Percentiles rank a stretch among this genome's conserved stretches.
Evolutionary conservation across 1,140 invertebrate species (phyloP).

Genomic region (Cepaea nemoralis): DNA sequence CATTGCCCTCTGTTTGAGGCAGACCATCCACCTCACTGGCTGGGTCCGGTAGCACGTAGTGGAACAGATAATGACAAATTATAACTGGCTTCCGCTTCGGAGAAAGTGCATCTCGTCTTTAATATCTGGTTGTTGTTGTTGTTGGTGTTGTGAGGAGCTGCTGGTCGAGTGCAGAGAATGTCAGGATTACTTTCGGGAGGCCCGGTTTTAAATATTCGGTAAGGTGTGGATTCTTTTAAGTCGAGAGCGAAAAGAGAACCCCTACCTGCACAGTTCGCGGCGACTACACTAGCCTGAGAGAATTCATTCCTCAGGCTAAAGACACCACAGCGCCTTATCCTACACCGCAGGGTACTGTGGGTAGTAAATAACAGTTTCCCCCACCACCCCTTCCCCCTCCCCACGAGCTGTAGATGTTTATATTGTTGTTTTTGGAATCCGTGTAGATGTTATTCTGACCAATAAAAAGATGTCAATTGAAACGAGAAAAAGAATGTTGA

Average conservation of each 20-base stretch:
- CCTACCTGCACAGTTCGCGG: too few species aligned
- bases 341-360: too few species aligned
- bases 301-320: too few species aligned
- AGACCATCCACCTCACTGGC: neutral
- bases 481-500: too few species aligned
- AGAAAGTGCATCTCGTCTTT: neutral
- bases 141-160: neutral
- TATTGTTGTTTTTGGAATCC: too few species aligned
- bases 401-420: too few species aligned
- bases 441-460: too few species aligned
- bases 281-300: neutral
- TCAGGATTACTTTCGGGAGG: neutral
- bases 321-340: too few species aligned
- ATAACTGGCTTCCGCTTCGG: conserved; percentile 3
- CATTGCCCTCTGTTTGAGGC: conserved; percentile 1
- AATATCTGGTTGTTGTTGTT: neutral
- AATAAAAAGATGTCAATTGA: too few species aligned
- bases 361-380: too few species aligned
- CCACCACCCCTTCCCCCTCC: too few species aligned
- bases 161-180: neutral
- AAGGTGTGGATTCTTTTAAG: neutral
- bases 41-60: neutral
- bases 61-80: conserved; percentile 18
- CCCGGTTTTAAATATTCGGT: neutral
- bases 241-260: too few species aligned